Base-by-base conservation (phyloP, 2,888 invertebrate genomes). In the Phortica magna region DNA sequence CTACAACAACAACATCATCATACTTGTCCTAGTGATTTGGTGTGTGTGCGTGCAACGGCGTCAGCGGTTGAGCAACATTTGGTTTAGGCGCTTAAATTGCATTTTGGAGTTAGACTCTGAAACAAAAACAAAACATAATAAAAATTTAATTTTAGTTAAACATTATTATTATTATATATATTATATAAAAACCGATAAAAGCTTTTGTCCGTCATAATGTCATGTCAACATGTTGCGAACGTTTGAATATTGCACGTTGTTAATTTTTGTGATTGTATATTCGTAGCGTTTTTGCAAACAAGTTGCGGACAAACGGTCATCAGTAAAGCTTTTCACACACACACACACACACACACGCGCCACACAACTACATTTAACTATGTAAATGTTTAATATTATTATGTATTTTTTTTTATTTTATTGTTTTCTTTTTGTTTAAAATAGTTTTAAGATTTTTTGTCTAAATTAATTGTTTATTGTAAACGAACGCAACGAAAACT, bases 211-310 rank as follows among this genome's bases (percentile, higher is more conserved):
- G 17, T n/a, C 17, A 14, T 31, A 17, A 17, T 59, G 3, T 19
- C 19, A n/a, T 55, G 55, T 6, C 31, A 31, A 31, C 55, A 17
- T 55, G 12, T 55, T 55, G n/a, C 55, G 55, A n/a, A 10, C 80
- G 83, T 78, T 85, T 80, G 82, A 88, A 88, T 89, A 89, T 88
- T 88, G 88, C 89, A 89, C 88, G 84, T 87, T 89, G 86, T 89
- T 89, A 88, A 84, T 88, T 89, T 89, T 89, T 89, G 89, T 89
- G 89, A 88, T 89, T 89, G 89, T 89, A 88, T 89, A 89, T 89
- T 89, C 83, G 41, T 74, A 77, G 78, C 79, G 80, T 83, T 59
- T 19, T 59, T 14, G 17, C 17, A 17, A 39, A 31, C 31, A 64
- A 61, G 61, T 53, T 53, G 61, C 67, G 41, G 41, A 67, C 67